A percentile compares a stretch with the other conserved stretches of the same genome.
phyloP scores from a whole-genome alignment of 2,113 vertebrate species.

The Lampris megalopsis region DNA sequence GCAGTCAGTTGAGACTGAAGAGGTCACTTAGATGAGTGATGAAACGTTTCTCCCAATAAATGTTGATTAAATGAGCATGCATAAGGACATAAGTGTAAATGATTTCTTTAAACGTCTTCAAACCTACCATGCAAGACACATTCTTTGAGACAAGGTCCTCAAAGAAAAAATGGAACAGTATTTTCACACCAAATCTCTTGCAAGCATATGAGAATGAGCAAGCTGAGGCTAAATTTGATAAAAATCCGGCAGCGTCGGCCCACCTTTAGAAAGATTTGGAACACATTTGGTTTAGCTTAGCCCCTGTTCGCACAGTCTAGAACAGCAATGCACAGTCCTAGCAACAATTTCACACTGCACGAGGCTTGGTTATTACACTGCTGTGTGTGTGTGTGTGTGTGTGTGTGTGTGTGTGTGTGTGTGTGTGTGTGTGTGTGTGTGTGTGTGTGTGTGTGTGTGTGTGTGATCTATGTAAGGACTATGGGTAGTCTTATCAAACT shows the following conservation, averaged over 20 bases:
- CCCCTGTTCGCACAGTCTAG: conserved; percentile 22
- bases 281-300: conserved; percentile 55
- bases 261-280: conserved; percentile 46
- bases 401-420: conserved; percentile 39
- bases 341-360: conserved; percentile 59
- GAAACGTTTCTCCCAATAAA: no score
- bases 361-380: conserved; percentile 58
- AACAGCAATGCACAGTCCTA: conserved; percentile 54
- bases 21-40: no score
- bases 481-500: conserved; percentile 54
- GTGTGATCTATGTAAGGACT: conserved; percentile 55
- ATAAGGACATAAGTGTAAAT: no score
- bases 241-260: conserved; percentile 30
- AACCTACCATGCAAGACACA: no score
- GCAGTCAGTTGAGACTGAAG: no score
- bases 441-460: conserved; percentile 9
- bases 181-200: neutral
- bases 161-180: conserved; percentile 1
- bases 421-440: conserved; percentile 30
- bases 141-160: neutral
- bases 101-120: no score
- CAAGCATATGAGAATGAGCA: conserved; percentile 3
- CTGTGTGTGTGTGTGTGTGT: conserved; percentile 27
- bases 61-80: no score
- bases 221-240: conserved; percentile 32